Conservation (phyloP, 2,113 vertebrate genomes). For the Oenanthe oenanthe region DNA sequence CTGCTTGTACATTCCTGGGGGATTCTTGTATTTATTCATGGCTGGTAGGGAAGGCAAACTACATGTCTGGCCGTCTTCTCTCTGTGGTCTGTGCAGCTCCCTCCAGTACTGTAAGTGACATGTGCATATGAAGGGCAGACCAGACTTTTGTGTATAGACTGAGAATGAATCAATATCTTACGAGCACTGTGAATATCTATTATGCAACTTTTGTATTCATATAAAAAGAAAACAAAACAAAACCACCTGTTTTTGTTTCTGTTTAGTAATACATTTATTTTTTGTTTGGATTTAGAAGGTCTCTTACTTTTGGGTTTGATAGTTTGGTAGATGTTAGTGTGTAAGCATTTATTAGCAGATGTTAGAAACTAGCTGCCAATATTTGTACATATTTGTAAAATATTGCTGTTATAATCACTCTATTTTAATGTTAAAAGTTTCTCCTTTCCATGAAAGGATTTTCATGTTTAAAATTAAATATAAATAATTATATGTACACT, state of each 20-base stretch:
- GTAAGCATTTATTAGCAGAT: constrained; percentile 33
- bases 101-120: background rate
- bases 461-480: constrained; percentile 48
- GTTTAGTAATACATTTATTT: background rate
- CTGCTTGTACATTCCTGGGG: background rate
- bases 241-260: background rate
- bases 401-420: constrained; percentile 29
- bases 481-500: constrained; percentile 50
- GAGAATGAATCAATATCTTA: constrained; percentile 11
- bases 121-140: background rate
- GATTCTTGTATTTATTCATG: background rate
- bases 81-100: background rate
- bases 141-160: background rate
- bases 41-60: background rate
- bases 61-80: background rate
- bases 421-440: constrained; percentile 57
- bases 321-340: background rate
- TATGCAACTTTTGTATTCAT: constrained; percentile 54
- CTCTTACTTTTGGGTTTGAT: background rate
- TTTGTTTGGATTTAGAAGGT: background rate
- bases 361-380: constrained; percentile 56
- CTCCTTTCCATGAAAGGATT: constrained; percentile 74
- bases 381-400: constrained; percentile 68
- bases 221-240: rapidly evolving
- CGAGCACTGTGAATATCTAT: constrained; percentile 57